Base-by-base conservation (phyloP, 1,140 invertebrate genomes). In the Drosophila setifemur region DNA sequence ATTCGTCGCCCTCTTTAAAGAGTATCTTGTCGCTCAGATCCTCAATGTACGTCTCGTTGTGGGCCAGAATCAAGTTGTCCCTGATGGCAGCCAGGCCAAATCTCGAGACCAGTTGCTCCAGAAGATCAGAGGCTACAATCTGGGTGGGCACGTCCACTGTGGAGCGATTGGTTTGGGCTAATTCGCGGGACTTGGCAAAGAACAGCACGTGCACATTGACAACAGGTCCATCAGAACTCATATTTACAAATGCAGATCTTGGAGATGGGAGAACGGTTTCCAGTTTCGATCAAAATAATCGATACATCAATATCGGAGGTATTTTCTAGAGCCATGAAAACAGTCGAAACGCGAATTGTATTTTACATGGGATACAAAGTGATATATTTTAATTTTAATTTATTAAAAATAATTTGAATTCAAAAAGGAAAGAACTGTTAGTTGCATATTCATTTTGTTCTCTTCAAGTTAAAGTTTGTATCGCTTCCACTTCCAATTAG, bases 141-240 rank as follows among this genome's bases (percentile, higher is more conserved):
- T 93, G 89, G 14, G 89, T 69, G 1, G 92, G 85, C 11, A 96
- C 57, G 19, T 58, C 48, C 63, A 95, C 86, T 11, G 71, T 89
- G 16, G 91, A 90, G 73, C 94, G 92, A 35, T 91, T 91, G 25
- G 91, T 88, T 49, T 95, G 95, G 54, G 93, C 92, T 54, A 97
- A 89, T 90, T 98, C 97, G 86, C 95, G 94, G 48, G 96, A 95
- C 92, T 95, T 95, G 8, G 96, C 96, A 91, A 97, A 97, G 91
- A 98, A 97, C 68, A 97, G 90, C 37, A 98, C 73, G 90, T 93
- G 94, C 37, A 96, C 92, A 40, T 90, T 90, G 3, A 93, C 90
- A 43, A 50, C 18, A 25, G 33, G 31, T 12, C 23, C 16, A 18
- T 57, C 54, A 4, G 48, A 19, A 44, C 26, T 68, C 69, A 78